A percentile compares a stretch with the other conserved stretches of the same genome.
Evolutionary conservation across 2,113 vertebrate genomes (phyloP).

Genomic region (Meriones unguiculatus): DNA sequence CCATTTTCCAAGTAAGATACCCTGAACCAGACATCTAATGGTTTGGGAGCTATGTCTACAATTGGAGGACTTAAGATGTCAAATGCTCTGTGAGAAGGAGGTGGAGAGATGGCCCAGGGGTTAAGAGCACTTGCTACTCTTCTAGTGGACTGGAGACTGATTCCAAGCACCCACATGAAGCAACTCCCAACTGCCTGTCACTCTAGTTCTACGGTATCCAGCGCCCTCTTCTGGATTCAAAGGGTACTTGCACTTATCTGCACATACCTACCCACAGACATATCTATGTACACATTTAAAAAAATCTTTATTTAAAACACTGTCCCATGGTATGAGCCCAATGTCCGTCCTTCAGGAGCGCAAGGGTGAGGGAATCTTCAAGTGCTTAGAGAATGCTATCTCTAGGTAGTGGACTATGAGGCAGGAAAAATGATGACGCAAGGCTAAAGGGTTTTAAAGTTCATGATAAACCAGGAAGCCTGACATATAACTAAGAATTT

Average conservation of each 20-base stretch:
- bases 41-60: neutral
- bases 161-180: neutral
- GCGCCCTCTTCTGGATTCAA: neutral
- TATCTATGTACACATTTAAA: no score
- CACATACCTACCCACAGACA: neutral
- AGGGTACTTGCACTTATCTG: neutral
- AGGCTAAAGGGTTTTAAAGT: constrained; percentile 11
- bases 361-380: neutral
- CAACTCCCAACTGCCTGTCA: neutral
- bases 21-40: neutral
- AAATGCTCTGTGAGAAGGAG: neutral
- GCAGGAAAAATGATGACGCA: neutral
- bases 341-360: neutral
- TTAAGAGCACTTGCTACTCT: neutral
- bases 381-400: neutral
- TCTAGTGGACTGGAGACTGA: neutral
- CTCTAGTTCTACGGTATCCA: neutral
- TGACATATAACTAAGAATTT: neutral
- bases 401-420: neutral
- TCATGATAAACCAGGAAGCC: neutral
- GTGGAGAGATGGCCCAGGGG: neutral
- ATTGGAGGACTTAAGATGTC: neutral
- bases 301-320: neutral
- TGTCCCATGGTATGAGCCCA: neutral
- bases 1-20: no score